phyloP scores from a whole-genome alignment of 1,140 invertebrate species.

The Maniola jurtina region DNA sequence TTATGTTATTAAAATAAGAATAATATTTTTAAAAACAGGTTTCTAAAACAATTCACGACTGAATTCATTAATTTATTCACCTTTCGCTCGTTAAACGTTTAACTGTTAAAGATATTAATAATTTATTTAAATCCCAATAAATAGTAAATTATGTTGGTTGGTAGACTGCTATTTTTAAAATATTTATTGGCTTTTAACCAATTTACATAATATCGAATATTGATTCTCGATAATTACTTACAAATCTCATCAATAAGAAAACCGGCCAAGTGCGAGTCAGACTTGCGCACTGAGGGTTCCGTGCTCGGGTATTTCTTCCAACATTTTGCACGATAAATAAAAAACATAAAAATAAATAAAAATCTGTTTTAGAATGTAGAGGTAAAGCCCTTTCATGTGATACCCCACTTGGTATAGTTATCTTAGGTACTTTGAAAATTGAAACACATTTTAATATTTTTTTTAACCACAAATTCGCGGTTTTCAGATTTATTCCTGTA shows the following conservation, averaged over 20 bases:
- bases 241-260: not conserved
- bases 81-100: not conserved
- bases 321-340: too few species aligned
- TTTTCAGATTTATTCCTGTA: too few species aligned
- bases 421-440: too few species aligned
- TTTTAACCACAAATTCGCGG: too few species aligned
- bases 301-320: too few species aligned
- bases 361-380: too few species aligned
- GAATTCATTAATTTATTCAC: not conserved
- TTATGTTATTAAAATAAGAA: not conserved
- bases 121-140: not conserved
- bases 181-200: not conserved
- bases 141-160: not conserved
- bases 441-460: too few species aligned
- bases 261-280: too few species aligned
- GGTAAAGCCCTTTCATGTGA: too few species aligned
- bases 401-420: too few species aligned
- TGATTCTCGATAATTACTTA: not conserved
- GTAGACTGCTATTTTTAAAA: not conserved
- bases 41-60: not conserved
- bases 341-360: too few species aligned
- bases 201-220: not conserved
- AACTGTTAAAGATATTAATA: not conserved
- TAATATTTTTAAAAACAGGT: not conserved
- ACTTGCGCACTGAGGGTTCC: too few species aligned